Evolutionary conservation across 2,113 vertebrate genomes (phyloP), one percentile per base, ranked within the genome.

Genomic region (Peromyscus polionotus): DNA sequence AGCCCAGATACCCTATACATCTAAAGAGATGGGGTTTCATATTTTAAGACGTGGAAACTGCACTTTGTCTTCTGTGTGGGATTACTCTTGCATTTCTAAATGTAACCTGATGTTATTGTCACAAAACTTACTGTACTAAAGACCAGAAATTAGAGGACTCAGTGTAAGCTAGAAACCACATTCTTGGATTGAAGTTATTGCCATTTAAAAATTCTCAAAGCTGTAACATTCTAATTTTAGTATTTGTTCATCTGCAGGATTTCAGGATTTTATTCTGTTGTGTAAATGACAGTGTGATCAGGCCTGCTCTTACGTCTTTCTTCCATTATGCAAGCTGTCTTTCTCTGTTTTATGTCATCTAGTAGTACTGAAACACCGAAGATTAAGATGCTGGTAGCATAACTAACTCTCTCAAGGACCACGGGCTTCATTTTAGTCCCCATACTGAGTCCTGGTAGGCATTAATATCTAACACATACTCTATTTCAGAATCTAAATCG

Each of bases 141-240:
- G 90, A 79, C 91, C 93, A 84, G 86, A 90, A 95, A 75, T 19
- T 59, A 57, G 97, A 83, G 28, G 65, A 68, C 67, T 63, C 88
- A 90, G 26, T 77, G 1, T 95, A 95, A 94, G 76, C 88, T 83
- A 86, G 73, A 96, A 80, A 85, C 11, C 12, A 90, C 17, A 36
- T 3, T 59, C 83, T 57, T 57, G 24, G 96, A 75, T 81, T 92
- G 48, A 94, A 91, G 20, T 17, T 67, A n/a, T 36, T 83, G 5
- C 4, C 22, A 86, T 63, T 68, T 84, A 48, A 93, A 77, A 57
- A 68, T 81, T 95, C n/a, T 45, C 68, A 91, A 97, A 88, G n/a
- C 10, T 81, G 28, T 87, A 91, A 54, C 11, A 75, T 85, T 91
- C 93, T 91, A 59, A 28, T 81, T 67, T 96, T 88, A 72, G 2